Conservation (phyloP, 1,140 invertebrate species). For the Drosophila kohkoa region DNA sequence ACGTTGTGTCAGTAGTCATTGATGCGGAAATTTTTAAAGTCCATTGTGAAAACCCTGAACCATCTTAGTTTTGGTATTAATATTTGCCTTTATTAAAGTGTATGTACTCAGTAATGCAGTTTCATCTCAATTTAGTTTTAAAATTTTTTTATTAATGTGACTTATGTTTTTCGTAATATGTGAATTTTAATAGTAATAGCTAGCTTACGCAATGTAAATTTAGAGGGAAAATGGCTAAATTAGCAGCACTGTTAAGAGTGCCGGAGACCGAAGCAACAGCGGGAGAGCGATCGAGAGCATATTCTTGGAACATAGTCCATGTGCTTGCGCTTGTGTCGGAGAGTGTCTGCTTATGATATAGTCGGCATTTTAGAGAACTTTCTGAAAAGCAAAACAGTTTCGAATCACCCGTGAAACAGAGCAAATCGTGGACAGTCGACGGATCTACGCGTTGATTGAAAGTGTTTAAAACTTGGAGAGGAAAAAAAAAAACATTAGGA, state of each 20-base stretch:
- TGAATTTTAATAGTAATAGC: too few species aligned
- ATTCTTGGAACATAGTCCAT: constrained; percentile 40
- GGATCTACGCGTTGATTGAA: constrained; percentile 17
- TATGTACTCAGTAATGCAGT: too few species aligned
- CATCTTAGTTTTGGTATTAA: not conserved
- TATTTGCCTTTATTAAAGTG: too few species aligned
- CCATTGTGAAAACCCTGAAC: constrained; percentile 9
- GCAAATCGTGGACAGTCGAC: constrained; percentile 44
- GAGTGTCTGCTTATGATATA: constrained; percentile 22
- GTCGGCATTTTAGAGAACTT: constrained; percentile 53
- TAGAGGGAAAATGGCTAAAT: not conserved
- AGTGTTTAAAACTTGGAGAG: constrained; percentile 29
- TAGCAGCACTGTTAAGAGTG: constrained; percentile 24
- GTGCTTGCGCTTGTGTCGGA: constrained; percentile 24
- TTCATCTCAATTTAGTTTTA: too few species aligned
- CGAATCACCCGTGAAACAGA: constrained; percentile 71
- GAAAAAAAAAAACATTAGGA: constrained; percentile 47
- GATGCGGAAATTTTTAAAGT: not conserved
- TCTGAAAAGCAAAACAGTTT: constrained; percentile 73
- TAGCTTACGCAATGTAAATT: constrained; percentile 3
- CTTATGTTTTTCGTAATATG: too few species aligned
- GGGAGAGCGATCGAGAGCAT: constrained; percentile 38
- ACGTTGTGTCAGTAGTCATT: not conserved
- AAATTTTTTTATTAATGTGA: too few species aligned
- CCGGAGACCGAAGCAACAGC: constrained; percentile 20